Evolutionary conservation across 2,113 vertebrate genomes (phyloP), one percentile per base, ranked within the genome.

Genomic region (Marcusenius ussheri): DNA sequence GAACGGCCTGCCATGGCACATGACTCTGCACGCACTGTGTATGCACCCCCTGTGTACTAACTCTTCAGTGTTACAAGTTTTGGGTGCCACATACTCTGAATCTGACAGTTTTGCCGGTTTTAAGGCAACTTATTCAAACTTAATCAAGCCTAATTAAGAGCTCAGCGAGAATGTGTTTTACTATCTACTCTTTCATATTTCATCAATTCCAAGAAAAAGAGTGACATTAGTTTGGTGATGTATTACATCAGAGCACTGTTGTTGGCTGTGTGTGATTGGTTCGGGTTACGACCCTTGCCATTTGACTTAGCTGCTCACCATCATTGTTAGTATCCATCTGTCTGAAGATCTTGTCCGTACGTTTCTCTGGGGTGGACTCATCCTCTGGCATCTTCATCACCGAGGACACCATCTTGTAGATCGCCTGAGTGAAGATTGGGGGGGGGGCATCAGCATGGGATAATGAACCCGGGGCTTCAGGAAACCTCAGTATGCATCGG

Each of bases 311-410:
- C 92, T 92, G 89, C 94, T 96, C 95, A 97, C 97, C 97, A 0
- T 97, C 97, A 0, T 97, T 97, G 93, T 97, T 97, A 85, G 97
- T 97, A 92, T 97, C 97, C 97, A 97, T 97, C 94, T 97, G 97
- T 92, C 96, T 95, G 94, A 97, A 97, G 92, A 97, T 97, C 94
- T 97, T 97, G 92, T 97, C 97, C 84, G 97, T 97, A 51, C 97
- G 95, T 87, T 97, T 97, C 93, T 97, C 97, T 0, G 97, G 97
- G 9, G 91, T 92, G 66, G 91, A 92, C 77, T 92, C 91, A 24
- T 0, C 88, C 94, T 89, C 93, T 86, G 2, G 91, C 91, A 93
- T 95, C 1, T 95, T 96, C 89, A 95, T 96, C 88, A 89, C 89
- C 10, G 89, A 89, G 24, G 89, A 89, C n/a, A 89, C 89, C 89